Percentiles rank a stretch among this genome's conserved stretches.
phyloP scores from a whole-genome alignment of 2,888 invertebrate genomes.

The Andricus curvator region DNA sequence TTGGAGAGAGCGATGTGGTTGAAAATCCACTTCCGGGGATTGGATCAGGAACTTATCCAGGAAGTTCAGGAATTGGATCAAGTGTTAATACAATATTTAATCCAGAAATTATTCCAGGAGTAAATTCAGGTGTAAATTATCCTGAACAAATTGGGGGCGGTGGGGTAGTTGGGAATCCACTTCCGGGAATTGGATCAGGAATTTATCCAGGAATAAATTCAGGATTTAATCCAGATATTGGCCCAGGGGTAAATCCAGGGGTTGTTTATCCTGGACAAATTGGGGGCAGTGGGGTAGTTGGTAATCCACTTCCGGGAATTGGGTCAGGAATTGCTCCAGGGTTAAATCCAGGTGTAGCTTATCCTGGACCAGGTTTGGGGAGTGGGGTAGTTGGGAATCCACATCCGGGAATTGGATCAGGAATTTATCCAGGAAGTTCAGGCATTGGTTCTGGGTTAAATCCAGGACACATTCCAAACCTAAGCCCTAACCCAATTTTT shows the following conservation, averaged over 20 bases:
- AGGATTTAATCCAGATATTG: not conserved
- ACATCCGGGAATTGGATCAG: not conserved
- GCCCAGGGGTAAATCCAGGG: not conserved
- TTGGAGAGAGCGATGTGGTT: constrained; percentile 31
- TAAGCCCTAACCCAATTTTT: constrained; percentile 20
- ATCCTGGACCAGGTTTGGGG: too few species aligned
- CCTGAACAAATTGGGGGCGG: constrained; percentile 42
- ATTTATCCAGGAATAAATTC: not conserved
- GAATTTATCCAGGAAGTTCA: not conserved
- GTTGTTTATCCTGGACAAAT: constrained; percentile 37
- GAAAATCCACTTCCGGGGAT: constrained; percentile 34
- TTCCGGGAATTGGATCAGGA: constrained; percentile 27
- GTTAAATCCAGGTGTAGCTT: not conserved
- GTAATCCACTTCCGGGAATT: constrained; percentile 40
- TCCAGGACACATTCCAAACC: constrained; percentile 6
- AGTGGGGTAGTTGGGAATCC: not conserved
- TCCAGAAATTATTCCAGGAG: not conserved
- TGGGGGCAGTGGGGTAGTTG: constrained; percentile 36
- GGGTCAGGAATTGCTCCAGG: constrained; percentile 6
- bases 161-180: constrained; percentile 36
- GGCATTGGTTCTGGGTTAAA: not conserved
- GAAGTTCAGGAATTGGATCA: not conserved
- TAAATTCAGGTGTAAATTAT: constrained; percentile 6
- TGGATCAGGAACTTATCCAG: not conserved
- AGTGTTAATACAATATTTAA: not conserved